A percentile compares a stretch with the other conserved stretches of the same genome.
Evolutionary conservation across 2,113 vertebrate genomes (phyloP).

Genomic region (Cinclus mexicanus): DNA sequence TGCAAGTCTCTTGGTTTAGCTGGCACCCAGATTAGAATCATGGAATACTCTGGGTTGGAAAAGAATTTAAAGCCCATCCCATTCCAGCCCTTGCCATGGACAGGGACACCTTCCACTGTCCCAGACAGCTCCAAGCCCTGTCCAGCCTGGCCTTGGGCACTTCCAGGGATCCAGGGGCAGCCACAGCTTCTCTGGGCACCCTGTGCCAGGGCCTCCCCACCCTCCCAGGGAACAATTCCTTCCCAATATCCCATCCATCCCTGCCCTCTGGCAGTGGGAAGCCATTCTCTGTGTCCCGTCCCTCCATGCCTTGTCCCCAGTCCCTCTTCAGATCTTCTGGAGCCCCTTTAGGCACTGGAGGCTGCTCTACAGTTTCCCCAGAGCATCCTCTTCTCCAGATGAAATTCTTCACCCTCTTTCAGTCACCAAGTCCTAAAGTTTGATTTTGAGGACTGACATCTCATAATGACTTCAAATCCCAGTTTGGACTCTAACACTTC

Average conservation of each 20-base stretch:
- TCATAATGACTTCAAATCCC: neutral
- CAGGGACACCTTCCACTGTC: rapidly evolving
- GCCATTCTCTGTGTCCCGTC: neutral
- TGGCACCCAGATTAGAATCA: neutral
- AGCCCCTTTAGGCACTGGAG: neutral
- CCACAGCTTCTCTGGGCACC: neutral
- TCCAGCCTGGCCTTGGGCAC: neutral
- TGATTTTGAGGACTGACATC: neutral
- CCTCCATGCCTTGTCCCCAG: neutral
- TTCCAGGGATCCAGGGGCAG: neutral
- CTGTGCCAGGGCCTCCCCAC: neutral
- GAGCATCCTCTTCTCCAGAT: neutral
- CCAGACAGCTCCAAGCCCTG: rapidly evolving
- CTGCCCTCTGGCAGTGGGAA: neutral
- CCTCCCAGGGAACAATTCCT: neutral
- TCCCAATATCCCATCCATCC: rapidly evolving
- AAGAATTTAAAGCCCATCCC: neutral
- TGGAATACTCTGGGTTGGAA: neutral
- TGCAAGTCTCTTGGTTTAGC: neutral
- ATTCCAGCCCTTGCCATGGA: neutral
- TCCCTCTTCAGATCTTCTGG: neutral
- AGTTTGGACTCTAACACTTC: neutral
- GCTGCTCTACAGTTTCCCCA: neutral
- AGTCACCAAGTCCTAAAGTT: neutral
- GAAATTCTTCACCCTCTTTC: neutral